Evolutionary conservation across 64 coral and sea anemone species (phyloP), one percentile per base, ranked within the genome.

Genomic region (Pocillopora verrucosa): DNA sequence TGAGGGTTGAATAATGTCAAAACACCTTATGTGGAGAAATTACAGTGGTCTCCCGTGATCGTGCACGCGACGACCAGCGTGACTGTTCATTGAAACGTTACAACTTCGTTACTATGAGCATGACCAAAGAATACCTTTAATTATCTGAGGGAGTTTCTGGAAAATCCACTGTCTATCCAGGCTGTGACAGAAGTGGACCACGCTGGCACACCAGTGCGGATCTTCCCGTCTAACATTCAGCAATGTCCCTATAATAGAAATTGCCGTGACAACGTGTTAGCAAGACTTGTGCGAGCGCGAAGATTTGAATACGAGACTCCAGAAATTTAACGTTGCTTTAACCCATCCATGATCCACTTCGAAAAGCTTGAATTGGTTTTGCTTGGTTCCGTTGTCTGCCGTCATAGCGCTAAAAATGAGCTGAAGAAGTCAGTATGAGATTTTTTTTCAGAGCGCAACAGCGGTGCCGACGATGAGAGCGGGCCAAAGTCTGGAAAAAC

Each of bases 111-210:
- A 74, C n/a, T 74, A 74, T 74, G 11, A 73, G 70, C 22, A 19
- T 73, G 70, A 73, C 34, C 72, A 74, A 74, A 74, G 72, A 26
- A 74, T 74, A 74, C 24, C 26, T 16, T 16, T n/a, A n/a, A 34
- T 74, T 74, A 74, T 74, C 72, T 74, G 72, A 74, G n/a, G 72
- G 72, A 74, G 72, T 74, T 74, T 74, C 72, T 22, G 72, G 72
- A 74, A 74, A 74, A 74, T 74, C 3, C n/a, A 74, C 72, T 34
- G 72, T 74, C 20, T 74, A 15, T 74, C 11, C 20, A 74, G 72
- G 72, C 72, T 34, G 17, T 74, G 72, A 74, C 34, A 74, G 72
- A 24, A 74, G 72, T 74, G 72, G 72, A 74, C 72, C 72, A 24
- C 19, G 20, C 72, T 74, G 72, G 72, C 16, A 34, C 11, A 24